Evolutionary conservation across 2,113 vertebrate species (phyloP).

Genomic region (Ancistrus triradiatus): DNA sequence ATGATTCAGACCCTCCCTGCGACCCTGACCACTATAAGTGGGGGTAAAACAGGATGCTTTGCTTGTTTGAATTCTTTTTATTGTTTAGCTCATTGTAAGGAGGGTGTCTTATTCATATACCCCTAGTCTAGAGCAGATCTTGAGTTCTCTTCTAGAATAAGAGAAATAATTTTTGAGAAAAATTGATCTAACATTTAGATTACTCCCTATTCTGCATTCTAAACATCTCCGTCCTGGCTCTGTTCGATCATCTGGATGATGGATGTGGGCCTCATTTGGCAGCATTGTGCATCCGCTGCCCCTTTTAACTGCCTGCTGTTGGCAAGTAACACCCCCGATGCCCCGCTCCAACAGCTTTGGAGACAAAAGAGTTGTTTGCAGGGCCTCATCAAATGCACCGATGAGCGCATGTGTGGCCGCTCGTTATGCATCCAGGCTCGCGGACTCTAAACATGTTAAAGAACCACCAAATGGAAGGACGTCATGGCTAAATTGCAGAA

Average conservation of each 20-base stretch:
- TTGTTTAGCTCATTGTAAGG: no score
- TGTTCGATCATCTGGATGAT: conserved; percentile 48
- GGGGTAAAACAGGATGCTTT: no score
- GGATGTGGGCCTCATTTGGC: conserved; percentile 49
- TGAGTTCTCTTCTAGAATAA: no score
- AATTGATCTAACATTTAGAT: no score
- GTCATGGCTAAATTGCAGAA: conserved; percentile 33
- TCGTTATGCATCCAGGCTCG: conserved; percentile 30
- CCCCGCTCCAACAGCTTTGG: conserved; percentile 32
- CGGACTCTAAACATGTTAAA: conserved; percentile 42
- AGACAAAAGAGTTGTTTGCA: conserved; percentile 60
- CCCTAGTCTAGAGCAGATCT: no score
- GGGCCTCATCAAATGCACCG: conserved; percentile 45
- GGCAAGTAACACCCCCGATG: conserved; percentile 20
- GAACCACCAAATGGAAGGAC: conserved; percentile 28
- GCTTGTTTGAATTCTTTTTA: no score
- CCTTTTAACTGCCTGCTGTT: conserved; percentile 6
- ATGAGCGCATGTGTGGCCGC: conserved; percentile 48
- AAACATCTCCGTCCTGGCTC: conserved; percentile 28
- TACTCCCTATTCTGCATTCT: background rate
- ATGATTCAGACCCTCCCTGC: no score
- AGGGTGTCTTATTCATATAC: no score
- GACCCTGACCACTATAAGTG: no score
- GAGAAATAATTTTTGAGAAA: no score
- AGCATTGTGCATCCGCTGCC: conserved; percentile 46